These are phyloP conservation scores for Oncopeltus fasciatus DNA, from an alignment of 1,140 invertebrate species.

Conservation along the genomic window DNA sequence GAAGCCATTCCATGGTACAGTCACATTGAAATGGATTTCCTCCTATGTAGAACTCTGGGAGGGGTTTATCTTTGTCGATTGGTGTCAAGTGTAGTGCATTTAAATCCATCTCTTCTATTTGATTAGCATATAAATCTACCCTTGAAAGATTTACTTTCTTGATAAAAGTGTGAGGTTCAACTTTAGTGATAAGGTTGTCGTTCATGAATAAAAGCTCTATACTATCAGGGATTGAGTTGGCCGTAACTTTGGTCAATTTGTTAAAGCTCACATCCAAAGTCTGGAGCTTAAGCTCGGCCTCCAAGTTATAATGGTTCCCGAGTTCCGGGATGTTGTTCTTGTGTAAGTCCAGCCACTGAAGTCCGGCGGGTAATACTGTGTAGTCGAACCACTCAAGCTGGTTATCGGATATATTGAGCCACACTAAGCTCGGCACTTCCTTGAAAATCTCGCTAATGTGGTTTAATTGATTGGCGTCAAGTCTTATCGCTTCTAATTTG, in stretches of 20 bases:
- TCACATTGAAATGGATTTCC: constrained; percentile 78
- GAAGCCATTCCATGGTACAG: constrained; percentile 77
- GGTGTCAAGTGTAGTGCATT: constrained; percentile 58
- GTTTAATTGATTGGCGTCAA: constrained; percentile 71
- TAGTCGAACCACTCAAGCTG: constrained; percentile 82
- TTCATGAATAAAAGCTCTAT: constrained; percentile 67
- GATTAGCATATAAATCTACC: constrained; percentile 74
- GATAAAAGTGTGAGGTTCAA: constrained; percentile 68
- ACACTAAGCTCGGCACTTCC: constrained; percentile 64
- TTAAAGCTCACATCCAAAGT: constrained; percentile 73
- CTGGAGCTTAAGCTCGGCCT: constrained; percentile 51
- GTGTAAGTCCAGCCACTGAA: constrained; percentile 82
- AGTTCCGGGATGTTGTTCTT: constrained; percentile 72
- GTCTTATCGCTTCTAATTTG: constrained; percentile 66
- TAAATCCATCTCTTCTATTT: constrained; percentile 65
- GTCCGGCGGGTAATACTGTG: constrained; percentile 57
- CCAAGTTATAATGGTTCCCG: constrained; percentile 52
- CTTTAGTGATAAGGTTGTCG: constrained; percentile 62
- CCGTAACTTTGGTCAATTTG: constrained; percentile 52
- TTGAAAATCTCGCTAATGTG: constrained; percentile 75
- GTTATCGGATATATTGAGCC: constrained; percentile 86
- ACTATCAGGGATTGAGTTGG: constrained; percentile 55
- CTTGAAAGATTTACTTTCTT: constrained; percentile 67
- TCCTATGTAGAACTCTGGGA: constrained; percentile 75
- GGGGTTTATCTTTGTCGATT: constrained; percentile 44